Percentiles rank a stretch among this genome's conserved stretches.
Evolutionary conservation across 2,888 invertebrate species (phyloP).

Genomic region (Mystacides longicornis): DNA sequence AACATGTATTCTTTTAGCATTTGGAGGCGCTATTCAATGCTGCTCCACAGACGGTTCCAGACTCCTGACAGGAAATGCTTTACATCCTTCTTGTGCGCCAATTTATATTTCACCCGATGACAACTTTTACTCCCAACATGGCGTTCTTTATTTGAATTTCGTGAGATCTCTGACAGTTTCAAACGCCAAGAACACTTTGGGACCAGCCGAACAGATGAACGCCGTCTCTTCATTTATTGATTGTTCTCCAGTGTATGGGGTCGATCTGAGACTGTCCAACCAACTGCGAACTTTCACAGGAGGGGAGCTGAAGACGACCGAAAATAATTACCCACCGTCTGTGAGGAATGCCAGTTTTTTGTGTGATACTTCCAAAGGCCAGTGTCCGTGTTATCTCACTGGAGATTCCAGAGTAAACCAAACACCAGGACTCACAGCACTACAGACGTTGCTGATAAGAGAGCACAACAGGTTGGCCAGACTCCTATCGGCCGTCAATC

Average conservation of each 20-base stretch:
- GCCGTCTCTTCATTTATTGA: constrained; percentile 55
- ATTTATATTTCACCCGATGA: constrained; percentile 51
- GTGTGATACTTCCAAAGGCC: constrained; percentile 33
- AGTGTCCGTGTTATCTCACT: constrained; percentile 43
- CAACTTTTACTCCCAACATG: constrained; percentile 43
- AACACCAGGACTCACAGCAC: constrained; percentile 45
- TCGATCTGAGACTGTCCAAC: constrained; percentile 35
- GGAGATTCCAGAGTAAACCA: constrained; percentile 50
- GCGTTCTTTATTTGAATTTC: constrained; percentile 51
- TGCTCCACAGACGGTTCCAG: constrained; percentile 42
- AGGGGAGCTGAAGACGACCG: constrained; percentile 39
- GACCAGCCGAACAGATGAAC: constrained; percentile 59
- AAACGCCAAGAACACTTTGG: constrained; percentile 48
- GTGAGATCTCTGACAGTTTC: constrained; percentile 52
- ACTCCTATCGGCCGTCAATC: constrained; percentile 46
- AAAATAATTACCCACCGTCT: constrained; percentile 38
- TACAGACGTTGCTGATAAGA: constrained; percentile 47
- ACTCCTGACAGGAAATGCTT: constrained; percentile 38
- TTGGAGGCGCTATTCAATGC: constrained; percentile 46
- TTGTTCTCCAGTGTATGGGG: constrained; percentile 48
- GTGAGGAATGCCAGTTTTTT: constrained; percentile 39
- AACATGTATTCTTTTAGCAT: constrained; percentile 33
- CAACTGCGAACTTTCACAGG: constrained; percentile 39
- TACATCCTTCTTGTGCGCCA: constrained; percentile 54
- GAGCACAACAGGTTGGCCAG: constrained; percentile 52